Conservation (phyloP, 2,113 vertebrate species). For the Gracilinanus agilis region DNA sequence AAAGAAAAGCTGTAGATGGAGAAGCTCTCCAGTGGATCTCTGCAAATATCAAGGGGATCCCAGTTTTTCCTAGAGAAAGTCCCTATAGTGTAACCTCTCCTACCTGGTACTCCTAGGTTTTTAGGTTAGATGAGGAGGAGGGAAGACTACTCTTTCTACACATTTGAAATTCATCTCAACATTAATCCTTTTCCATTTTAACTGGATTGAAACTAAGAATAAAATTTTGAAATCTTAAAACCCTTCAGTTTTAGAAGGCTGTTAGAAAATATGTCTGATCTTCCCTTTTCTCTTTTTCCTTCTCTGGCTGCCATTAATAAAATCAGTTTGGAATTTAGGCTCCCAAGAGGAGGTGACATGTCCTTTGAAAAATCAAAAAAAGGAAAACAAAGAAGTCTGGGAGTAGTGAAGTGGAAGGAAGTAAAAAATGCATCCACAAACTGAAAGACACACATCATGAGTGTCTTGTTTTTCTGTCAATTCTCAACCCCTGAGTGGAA, state of each 20-base stretch:
- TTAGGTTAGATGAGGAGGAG: neutral
- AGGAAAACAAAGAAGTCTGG: neutral
- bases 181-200: constrained; percentile 69
- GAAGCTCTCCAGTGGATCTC: neutral
- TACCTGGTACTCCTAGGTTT: neutral
- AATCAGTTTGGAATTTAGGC: constrained; percentile 42
- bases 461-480: neutral
- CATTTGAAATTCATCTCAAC: constrained; percentile 10
- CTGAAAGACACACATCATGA: neutral
- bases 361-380: constrained; percentile 15
- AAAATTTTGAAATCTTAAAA: constrained; percentile 25
- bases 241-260: constrained; percentile 35
- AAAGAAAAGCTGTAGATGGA: neutral
- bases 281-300: constrained; percentile 25
- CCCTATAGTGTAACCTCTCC: neutral
- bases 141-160: neutral
- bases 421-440: accelerated
- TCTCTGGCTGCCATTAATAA: constrained; percentile 34
- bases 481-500: neutral
- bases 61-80: neutral
- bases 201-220: constrained; percentile 60
- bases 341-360: neutral
- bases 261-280: constrained; percentile 14
- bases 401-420: neutral
- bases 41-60: neutral